Base-by-base conservation (phyloP, 2,888 invertebrate species). In the Polymixis lichenea region DNA sequence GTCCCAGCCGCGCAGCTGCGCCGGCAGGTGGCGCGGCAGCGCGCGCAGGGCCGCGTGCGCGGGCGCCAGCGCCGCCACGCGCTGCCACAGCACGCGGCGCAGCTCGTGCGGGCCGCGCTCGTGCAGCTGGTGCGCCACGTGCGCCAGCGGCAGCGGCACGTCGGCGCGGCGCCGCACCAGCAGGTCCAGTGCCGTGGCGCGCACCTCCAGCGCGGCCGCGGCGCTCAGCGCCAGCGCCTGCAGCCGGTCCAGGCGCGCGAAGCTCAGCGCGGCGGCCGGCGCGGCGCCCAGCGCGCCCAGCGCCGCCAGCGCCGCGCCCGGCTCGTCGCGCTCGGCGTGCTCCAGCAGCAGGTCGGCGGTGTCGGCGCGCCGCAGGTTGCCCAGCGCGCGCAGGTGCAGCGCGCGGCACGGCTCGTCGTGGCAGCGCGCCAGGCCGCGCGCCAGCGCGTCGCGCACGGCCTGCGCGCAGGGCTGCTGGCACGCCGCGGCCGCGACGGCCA, bases 51-150 rank as follows among this genome's bases (percentile, higher is more conserved):
- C 86, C 75, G 83, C 72, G 77, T 74, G 76, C 76, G 79, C 58
- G 15, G 77, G 62, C 76, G 83, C 86, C 82, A 91, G 91, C 87
- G 89, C 79, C 22, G 9, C 85, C 87, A 92, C 81, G 67, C 93
- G 91, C 90, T 89, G 91, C 93, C 93, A 92, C 88, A 93, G 90
- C 88, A 93, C 78, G 78, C 94, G 94, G 25, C 90, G 92, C 91
- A 94, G 91, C 91, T 94, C 94, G 88, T 81, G 89, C 82, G 86
- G 67, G 71, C 85, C 73, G 78, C 84, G 81, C 82, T 0, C 28
- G 77, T 84, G 71, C 85, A 91, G 87, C 75, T 58, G 77, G 66
- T 64, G 43, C 75, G 89, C 90, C 75, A 86, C 71, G 58, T 72
- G 80, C 66, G 81, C 85, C 80, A 90, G 86, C 73, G 90, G 89